phyloP scores from a whole-genome alignment of 2,888 invertebrate species.

The Allygus modestus region DNA sequence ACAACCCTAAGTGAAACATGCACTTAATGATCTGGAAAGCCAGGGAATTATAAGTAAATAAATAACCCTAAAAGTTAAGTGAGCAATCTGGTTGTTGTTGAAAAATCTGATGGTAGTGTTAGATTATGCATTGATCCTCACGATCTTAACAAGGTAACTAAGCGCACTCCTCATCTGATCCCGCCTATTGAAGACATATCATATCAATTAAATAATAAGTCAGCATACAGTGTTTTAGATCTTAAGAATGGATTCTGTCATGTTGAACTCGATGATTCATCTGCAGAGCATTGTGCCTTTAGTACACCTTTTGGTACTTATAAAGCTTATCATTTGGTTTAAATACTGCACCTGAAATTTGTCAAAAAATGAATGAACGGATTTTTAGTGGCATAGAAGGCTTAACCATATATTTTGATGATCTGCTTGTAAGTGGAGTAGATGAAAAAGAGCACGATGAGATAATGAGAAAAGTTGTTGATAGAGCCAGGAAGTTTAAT shows the following conservation, averaged over 20 bases:
- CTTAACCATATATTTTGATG: conserved; percentile 70
- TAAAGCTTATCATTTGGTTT: neutral
- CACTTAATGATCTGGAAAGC: too few species aligned
- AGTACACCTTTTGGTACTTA: conserved; percentile 62
- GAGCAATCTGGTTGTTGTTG: conserved; percentile 57
- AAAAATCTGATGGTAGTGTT: conserved; percentile 61
- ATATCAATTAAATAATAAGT: conserved; percentile 68
- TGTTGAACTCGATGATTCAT: conserved; percentile 43
- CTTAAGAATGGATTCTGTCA: conserved; percentile 64
- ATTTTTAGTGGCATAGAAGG: conserved; percentile 68
- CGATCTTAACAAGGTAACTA: conserved; percentile 63
- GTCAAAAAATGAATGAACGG: conserved; percentile 66
- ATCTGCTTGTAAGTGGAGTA: conserved; percentile 69
- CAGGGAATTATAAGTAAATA: conserved; percentile 43
- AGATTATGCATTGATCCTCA: conserved; percentile 65
- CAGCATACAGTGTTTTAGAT: conserved; percentile 67
- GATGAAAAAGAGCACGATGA: conserved; percentile 67
- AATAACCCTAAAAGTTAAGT: conserved; percentile 52
- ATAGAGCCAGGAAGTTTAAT: conserved; percentile 64
- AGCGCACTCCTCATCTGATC: conserved; percentile 52
- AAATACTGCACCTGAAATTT: conserved; percentile 64
- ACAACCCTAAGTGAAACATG: conserved; percentile 11
- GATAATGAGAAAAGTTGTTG: conserved; percentile 66
- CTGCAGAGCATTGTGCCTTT: conserved; percentile 62
- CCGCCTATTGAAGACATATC: conserved; percentile 68